phyloP scores from a whole-genome alignment of 2,888 invertebrate genomes.

The Meghimatium bilineatum region DNA sequence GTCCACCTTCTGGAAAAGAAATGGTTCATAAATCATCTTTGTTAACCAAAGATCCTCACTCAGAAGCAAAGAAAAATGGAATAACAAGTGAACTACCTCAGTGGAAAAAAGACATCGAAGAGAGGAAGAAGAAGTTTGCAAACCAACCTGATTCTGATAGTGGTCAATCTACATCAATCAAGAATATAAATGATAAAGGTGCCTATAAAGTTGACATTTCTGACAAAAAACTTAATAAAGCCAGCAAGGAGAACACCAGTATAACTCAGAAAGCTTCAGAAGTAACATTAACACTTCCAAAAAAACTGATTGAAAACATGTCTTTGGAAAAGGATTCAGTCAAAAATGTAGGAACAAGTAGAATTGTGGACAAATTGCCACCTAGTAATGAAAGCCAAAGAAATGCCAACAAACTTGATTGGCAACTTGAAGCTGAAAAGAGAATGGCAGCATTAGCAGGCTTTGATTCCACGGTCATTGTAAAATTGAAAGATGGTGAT shows the following conservation, averaged over 20 bases:
- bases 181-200: not conserved
- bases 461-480: constrained; percentile 23
- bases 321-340: constrained; percentile 5
- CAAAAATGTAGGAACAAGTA: not conserved
- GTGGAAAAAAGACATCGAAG: constrained; percentile 46
- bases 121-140: constrained; percentile 37
- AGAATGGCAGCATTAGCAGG: constrained; percentile 57
- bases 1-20: not conserved
- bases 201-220: not conserved
- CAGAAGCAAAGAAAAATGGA: not conserved
- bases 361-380: not conserved
- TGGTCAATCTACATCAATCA: not conserved
- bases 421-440: constrained; percentile 71
- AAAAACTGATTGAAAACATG: not conserved
- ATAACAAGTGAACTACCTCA: constrained; percentile 33
- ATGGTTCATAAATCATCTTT: not conserved
- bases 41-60: not conserved
- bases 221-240: not conserved
- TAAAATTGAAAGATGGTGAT: not conserved
- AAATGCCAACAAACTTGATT: constrained; percentile 53
- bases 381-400: not conserved
- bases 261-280: not conserved
- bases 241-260: not conserved
- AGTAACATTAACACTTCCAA: not conserved
- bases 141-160: constrained; percentile 16